These are phyloP conservation scores for Nautilus pompilius DNA, from an alignment of 1,140 invertebrate species.

Conservation along the genomic window DNA sequence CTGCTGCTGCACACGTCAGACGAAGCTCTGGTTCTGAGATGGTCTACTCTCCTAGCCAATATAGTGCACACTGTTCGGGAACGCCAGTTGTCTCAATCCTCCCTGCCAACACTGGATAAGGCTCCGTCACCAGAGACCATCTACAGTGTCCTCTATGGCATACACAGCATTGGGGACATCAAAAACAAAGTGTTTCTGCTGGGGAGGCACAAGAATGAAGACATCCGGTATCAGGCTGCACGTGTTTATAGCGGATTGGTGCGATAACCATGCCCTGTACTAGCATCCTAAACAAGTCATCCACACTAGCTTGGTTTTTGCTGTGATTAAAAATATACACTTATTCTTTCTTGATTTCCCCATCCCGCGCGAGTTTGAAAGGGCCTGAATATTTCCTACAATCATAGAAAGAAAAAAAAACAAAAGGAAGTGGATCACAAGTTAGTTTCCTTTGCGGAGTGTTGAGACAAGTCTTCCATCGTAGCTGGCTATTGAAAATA, in stretches of 20 bases:
- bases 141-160: slow-evolving; percentile 59
- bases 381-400: too few relatives aligned
- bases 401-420: too few relatives aligned
- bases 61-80: slow-evolving; percentile 55
- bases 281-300: too few relatives aligned
- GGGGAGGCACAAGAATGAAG: slow-evolving; percentile 58
- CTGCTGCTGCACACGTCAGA: slow-evolving; percentile 54
- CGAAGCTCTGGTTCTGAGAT: slow-evolving; percentile 59
- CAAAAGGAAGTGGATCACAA: too few relatives aligned
- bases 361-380: too few relatives aligned
- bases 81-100: slow-evolving; percentile 54
- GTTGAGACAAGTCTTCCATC: too few relatives aligned
- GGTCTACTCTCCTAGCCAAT: slow-evolving; percentile 61
- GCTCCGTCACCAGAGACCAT: slow-evolving; percentile 64
- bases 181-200: slow-evolving; percentile 57
- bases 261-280: too few relatives aligned
- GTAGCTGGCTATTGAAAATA: too few relatives aligned
- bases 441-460: too few relatives aligned
- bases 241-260: slow-evolving; percentile 25
- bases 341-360: too few relatives aligned
- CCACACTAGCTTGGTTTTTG: too few relatives aligned
- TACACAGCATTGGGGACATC: slow-evolving; percentile 54
- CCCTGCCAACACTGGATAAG: slow-evolving; percentile 61
- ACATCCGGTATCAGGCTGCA: slow-evolving; percentile 55
- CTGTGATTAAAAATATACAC: too few relatives aligned